Evolutionary conservation across 2,888 invertebrate genomes (phyloP), one percentile per base, ranked within the genome.

Genomic region (Baccha elongata): DNA sequence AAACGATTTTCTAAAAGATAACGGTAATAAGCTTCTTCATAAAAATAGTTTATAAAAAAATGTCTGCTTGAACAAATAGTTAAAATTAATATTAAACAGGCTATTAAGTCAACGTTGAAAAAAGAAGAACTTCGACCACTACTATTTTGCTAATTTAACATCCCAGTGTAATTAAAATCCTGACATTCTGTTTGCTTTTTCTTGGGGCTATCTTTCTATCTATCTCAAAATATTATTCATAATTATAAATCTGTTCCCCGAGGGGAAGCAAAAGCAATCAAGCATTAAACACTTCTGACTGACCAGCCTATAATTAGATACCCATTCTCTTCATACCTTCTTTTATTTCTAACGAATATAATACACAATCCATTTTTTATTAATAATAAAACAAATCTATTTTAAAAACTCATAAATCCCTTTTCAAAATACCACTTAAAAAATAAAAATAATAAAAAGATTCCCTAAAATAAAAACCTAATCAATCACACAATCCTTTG

Each of bases 401-500:
- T 40, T 21, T 7, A 6, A 5, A 7, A 32, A 15, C 8, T n/a
- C 4, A 44, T n/a, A 8, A 60, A 60, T 42, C 26, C 53, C 17
- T 58, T 23, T 37, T 26, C n/a, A 48, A 26, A 23, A 58, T 4
- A 23, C 21, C 11, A 13, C 23, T 21, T 13, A 26, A 40, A 35
- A 23, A 7, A 35, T n/a, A n/a, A n/a, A n/a, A n/a, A n/a, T n/a
- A n/a, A 21, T 13, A 21, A 15, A 32, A 67, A 68, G 19, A 74
- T 74, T 80, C 69, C 48, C 50, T 21, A 55, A 74, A 69, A 80
- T 74, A 58, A 76, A 83, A 76, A 83, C 67, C 72, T 62, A 83
- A 83, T 83, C 76, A 83, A 83, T 83, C 81, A 83, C 15, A 37
- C 62, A 67, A 83, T 72, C 71, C 81, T 75, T 68, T 81, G 60